phyloP scores from a whole-genome alignment of 2,797 vertebrate genomes.

The Gymnodraco acuticeps region DNA sequence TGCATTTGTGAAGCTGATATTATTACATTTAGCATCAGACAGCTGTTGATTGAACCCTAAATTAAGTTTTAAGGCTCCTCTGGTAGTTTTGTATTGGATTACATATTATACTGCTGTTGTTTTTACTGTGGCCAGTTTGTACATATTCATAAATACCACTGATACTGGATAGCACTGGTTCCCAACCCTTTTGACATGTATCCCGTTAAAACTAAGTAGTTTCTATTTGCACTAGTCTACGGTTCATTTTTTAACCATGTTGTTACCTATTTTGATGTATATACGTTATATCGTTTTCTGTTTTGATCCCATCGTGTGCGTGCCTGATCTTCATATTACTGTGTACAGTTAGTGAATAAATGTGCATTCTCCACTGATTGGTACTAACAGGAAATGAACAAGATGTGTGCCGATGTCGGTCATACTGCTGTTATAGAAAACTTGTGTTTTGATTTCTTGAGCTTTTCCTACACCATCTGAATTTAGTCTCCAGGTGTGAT shows the following conservation, averaged over 20 bases:
- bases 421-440: background rate
- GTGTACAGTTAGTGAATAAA: background rate
- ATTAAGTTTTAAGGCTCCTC: background rate
- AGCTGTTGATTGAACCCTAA: constrained; percentile 19
- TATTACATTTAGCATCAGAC: background rate
- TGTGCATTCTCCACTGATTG: background rate
- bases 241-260: background rate
- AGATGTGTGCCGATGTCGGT: background rate
- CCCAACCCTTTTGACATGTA: background rate
- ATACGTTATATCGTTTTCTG: background rate
- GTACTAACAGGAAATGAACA: background rate
- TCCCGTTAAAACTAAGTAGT: background rate
- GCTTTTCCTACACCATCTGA: background rate
- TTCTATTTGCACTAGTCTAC: background rate
- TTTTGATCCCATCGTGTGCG: background rate
- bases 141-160: background rate
- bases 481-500: background rate
- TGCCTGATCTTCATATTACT: background rate
- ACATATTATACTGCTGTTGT: background rate
- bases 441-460: background rate
- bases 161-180: background rate
- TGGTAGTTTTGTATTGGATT: background rate
- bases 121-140: constrained; percentile 1
- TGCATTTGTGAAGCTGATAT: background rate
- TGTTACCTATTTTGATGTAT: background rate